Conservation (phyloP, 2,888 invertebrate species). For the Lumbricus terrestris region DNA sequence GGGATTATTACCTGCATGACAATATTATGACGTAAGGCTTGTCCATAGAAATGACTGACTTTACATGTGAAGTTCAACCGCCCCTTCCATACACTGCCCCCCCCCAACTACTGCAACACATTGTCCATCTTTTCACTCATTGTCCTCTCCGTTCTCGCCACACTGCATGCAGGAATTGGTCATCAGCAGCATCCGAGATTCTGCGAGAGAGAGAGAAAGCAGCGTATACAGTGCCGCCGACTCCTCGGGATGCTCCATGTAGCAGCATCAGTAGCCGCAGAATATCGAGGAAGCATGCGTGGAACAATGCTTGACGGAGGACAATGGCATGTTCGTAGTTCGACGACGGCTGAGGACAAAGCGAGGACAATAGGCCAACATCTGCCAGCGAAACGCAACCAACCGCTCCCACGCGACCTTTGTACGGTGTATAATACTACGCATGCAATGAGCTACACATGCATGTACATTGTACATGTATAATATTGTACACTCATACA, state of each 20-base stretch:
- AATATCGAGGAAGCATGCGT: not conserved
- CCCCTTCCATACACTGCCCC: not conserved
- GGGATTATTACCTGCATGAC: too few relatives aligned
- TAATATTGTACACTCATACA: not conserved
- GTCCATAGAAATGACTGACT: not conserved
- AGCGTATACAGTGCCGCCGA: too few relatives aligned
- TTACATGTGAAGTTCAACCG: not conserved
- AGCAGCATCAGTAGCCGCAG: not conserved
- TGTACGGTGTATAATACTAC: too few relatives aligned
- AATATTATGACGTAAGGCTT: too few relatives aligned
- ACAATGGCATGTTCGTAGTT: not conserved
- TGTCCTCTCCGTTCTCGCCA: not conserved
- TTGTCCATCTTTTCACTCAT: not conserved
- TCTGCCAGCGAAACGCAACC: not conserved
- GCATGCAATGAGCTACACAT: not conserved
- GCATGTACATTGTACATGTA: not conserved
- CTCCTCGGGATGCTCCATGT: too few relatives aligned
- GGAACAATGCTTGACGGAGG: not conserved
- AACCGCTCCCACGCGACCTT: not conserved
- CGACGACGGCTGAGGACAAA: not conserved
- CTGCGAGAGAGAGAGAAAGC: too few relatives aligned
- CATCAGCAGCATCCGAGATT: not conserved
- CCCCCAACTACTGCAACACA: too few relatives aligned
- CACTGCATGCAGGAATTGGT: not conserved
- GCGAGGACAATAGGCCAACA: not conserved